These are phyloP conservation scores for Drosophila pseudoobscura DNA, from an alignment of 1,140 invertebrate genomes.

Conservation along the genomic window DNA sequence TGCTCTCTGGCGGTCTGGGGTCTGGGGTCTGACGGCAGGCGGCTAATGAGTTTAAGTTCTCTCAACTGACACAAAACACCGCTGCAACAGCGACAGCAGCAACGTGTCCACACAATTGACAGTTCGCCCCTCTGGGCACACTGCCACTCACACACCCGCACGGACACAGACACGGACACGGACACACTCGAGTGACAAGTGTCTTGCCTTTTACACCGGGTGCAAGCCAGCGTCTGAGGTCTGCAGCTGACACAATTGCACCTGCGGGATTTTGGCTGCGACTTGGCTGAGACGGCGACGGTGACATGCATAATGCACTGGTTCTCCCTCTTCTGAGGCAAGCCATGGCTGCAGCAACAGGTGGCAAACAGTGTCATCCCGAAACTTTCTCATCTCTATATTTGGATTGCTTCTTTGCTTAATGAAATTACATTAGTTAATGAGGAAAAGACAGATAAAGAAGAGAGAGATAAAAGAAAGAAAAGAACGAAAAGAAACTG, in stretches of 20 bases:
- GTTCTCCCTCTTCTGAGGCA: too few relatives aligned
- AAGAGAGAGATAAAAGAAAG: background rate
- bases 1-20: slow-evolving; percentile 2
- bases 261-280: slow-evolving; percentile 34
- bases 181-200: slow-evolving; percentile 31
- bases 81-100: slow-evolving; percentile 3
- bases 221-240: slow-evolving; percentile 23
- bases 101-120: slow-evolving; percentile 68
- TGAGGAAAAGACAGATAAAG: slow-evolving; percentile 24
- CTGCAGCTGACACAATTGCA: slow-evolving; percentile 35
- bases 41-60: slow-evolving; percentile 80
- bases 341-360: slow-evolving; percentile 16
- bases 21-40: slow-evolving; percentile 47
- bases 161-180: background rate
- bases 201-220: slow-evolving; percentile 45
- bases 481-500: too few relatives aligned
- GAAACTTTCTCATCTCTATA: slow-evolving; percentile 30
- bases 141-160: background rate
- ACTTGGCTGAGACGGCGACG: too few relatives aligned
- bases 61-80: slow-evolving; percentile 55
- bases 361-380: slow-evolving; percentile 12
- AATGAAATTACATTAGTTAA: slow-evolving; percentile 72
- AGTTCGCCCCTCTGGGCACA: slow-evolving; percentile 40
- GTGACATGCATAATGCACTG: slow-evolving; percentile 30
- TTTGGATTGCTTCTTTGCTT: slow-evolving; percentile 37